phyloP scores from a whole-genome alignment of 2,113 vertebrate genomes.

The Semnopithecus entellus region DNA sequence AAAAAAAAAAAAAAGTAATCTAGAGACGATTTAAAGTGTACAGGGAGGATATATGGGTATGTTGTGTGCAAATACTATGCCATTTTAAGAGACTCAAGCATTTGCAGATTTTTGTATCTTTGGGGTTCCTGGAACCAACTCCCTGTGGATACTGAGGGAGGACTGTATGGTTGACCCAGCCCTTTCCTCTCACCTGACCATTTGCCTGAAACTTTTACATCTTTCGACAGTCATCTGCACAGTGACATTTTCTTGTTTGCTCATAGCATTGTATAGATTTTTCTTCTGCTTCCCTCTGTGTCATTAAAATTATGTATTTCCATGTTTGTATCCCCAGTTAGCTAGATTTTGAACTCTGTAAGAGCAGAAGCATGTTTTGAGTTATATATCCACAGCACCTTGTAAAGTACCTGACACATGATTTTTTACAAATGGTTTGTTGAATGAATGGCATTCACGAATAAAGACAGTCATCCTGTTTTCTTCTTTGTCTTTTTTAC shows the following conservation, averaged over 20 bases:
- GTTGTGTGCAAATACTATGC: not conserved
- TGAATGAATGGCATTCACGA: not conserved
- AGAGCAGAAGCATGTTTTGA: not conserved
- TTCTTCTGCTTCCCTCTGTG: not conserved
- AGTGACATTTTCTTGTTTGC: not conserved
- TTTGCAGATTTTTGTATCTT: not conserved
- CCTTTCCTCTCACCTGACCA: not conserved
- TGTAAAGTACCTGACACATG: not conserved
- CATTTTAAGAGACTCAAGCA: not conserved
- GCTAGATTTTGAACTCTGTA: not conserved
- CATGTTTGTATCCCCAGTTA: not conserved
- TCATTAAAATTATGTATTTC: not conserved
- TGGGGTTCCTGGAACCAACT: not conserved
- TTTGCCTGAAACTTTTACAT: not conserved
- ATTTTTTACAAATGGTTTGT: not conserved
- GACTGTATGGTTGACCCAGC: not conserved
- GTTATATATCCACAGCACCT: not conserved
- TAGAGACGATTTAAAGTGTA: not conserved
- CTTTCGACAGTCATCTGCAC: not conserved
- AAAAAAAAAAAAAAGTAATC: not conserved
- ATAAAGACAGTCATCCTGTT: not conserved
- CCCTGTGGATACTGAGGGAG: not conserved
- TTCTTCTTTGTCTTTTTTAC: slow-evolving; percentile 7
- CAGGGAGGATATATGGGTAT: not conserved
- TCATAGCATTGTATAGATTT: not conserved